Conservation (phyloP, 2,113 vertebrate genomes). For the Corvus hawaiiensis region DNA sequence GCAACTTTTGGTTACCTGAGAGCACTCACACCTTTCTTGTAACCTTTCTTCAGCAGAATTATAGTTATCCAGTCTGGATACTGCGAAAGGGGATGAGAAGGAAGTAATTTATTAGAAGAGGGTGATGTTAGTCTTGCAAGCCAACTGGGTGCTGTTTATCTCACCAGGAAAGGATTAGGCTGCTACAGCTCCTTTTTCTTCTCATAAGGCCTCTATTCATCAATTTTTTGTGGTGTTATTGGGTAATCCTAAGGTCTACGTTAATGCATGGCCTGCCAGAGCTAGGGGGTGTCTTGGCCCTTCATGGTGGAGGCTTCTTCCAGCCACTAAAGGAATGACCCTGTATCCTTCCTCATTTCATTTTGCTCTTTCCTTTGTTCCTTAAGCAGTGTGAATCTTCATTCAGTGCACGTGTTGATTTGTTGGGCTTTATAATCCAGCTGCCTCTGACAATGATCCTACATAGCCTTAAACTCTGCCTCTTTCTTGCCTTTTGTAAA, state of each 20-base stretch:
- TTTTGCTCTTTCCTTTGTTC: not conserved
- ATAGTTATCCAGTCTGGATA: not conserved
- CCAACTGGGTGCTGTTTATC: not conserved
- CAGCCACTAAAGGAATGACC: not conserved
- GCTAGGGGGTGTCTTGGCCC: not conserved
- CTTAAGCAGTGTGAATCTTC: not conserved
- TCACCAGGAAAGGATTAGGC: not conserved
- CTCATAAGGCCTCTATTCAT: not conserved
- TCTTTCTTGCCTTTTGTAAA: not conserved
- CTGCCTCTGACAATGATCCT: not conserved
- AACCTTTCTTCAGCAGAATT: not conserved
- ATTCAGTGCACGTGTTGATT: not conserved
- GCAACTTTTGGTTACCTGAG: not conserved
- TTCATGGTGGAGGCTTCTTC: not conserved
- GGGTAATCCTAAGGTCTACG: not conserved
- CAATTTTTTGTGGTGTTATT: rapidly evolving
- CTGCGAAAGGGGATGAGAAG: not conserved
- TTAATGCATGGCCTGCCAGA: not conserved
- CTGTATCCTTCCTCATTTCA: not conserved
- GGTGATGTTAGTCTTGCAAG: not conserved
- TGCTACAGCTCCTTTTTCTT: not conserved
- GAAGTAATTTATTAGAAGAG: not conserved
- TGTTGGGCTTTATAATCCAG: not conserved
- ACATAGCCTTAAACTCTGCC: not conserved
- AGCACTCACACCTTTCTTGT: not conserved